phyloP scores from a whole-genome alignment of 53 echinoderm and acorn worm species.

The Temnopleurus reevesii region DNA sequence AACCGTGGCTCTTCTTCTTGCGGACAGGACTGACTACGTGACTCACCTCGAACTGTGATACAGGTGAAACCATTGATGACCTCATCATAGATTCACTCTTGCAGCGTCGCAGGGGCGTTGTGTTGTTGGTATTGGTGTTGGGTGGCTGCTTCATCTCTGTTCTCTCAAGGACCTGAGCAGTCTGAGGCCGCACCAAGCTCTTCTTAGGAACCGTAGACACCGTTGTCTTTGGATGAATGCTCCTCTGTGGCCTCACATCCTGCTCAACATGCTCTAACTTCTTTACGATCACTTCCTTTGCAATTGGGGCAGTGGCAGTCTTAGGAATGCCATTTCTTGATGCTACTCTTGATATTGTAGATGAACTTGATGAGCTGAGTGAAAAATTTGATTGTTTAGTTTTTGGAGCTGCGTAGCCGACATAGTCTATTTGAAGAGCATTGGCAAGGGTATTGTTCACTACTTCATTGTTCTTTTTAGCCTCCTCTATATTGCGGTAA shows the following conservation, averaged over 20 bases:
- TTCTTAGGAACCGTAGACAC: constrained; percentile 72
- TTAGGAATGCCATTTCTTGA: constrained; percentile 14
- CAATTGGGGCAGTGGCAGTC: constrained; percentile 30
- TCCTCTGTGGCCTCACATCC: constrained; percentile 64
- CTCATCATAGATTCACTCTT: constrained; percentile 49
- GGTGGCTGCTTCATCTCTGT: constrained; percentile 51
- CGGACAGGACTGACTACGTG: constrained; percentile 54
- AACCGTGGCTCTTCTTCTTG: constrained; percentile 91
- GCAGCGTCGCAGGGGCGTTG: constrained; percentile 49
- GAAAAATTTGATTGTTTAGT: not conserved
- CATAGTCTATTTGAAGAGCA: constrained; percentile 74
- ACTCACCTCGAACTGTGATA: constrained; percentile 38
- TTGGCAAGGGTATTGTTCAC: constrained; percentile 83
- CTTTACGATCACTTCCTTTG: constrained; percentile 35
- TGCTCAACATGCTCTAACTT: constrained; percentile 35
- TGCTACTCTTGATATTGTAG: constrained; percentile 29
- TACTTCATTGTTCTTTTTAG: constrained; percentile 73
- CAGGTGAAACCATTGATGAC: not conserved
- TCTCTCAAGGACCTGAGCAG: constrained; percentile 63
- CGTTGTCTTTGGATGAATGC: constrained; percentile 74
- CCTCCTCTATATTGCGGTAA: constrained; percentile 75
- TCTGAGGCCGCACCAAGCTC: constrained; percentile 61
- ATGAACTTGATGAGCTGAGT: not conserved
- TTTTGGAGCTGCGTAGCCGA: constrained; percentile 30
- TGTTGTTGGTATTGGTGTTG: not conserved